Evolutionary conservation across 2,888 invertebrate species (phyloP).

Genomic region (Hyposoter didymator): DNA sequence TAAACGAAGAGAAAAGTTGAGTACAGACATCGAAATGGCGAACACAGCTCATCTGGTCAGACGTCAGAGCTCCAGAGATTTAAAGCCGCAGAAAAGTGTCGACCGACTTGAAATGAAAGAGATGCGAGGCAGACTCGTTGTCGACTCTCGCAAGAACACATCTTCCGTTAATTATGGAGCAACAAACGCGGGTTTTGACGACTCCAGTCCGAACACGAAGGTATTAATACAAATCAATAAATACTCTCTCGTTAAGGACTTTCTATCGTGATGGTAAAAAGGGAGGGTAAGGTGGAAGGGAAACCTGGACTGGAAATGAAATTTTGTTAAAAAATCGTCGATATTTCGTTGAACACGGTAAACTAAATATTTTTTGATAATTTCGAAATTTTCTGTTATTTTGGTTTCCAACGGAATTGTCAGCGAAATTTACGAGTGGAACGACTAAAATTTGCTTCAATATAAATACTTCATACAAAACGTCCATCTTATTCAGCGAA

Average conservation of each 20-base stretch:
- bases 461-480: too few species aligned
- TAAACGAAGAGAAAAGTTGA: conserved; percentile 17
- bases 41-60: conserved; percentile 95
- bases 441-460: too few species aligned
- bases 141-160: conserved; percentile 87
- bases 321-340: too few species aligned
- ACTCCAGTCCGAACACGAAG: conserved; percentile 86
- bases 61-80: conserved; percentile 94
- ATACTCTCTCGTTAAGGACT: not conserved
- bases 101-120: conserved; percentile 95
- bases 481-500: too few species aligned
- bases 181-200: conserved; percentile 93
- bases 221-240: conserved; percentile 83
- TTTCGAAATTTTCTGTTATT: too few species aligned
- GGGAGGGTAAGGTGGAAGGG: too few species aligned
- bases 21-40: conserved; percentile 88
- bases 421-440: too few species aligned
- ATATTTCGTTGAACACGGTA: too few species aligned
- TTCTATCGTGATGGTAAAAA: too few species aligned
- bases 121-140: conserved; percentile 91
- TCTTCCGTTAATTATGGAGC: conserved; percentile 91
- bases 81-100: conserved; percentile 91
- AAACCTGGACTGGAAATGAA: too few species aligned
- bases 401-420: too few species aligned
- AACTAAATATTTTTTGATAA: too few species aligned